Evolutionary conservation across 2,888 invertebrate species (phyloP).

Genomic region (Aricia artaxerxes): DNA sequence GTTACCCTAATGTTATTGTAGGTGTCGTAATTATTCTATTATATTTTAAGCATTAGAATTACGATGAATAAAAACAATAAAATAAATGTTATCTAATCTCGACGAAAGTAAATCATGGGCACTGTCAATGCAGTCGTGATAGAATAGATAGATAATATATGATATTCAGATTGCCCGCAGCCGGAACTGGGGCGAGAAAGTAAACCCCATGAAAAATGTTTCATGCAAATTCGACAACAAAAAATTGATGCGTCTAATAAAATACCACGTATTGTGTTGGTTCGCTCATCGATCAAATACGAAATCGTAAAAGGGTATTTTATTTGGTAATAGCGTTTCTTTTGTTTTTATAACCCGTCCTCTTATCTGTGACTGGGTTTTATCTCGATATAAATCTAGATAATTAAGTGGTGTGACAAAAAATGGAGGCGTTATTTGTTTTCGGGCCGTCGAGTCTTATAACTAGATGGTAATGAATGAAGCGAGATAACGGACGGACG

Average conservation of each 20-base stretch:
- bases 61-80: neutral
- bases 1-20: too few species aligned
- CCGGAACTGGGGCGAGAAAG: neutral
- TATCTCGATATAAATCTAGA: conserved; percentile 77
- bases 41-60: neutral
- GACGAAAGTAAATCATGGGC: neutral
- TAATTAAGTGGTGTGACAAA: conserved; percentile 80
- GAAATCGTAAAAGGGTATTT: conserved; percentile 46
- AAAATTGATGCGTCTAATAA: conserved; percentile 33
- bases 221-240: conserved; percentile 31
- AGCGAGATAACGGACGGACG: conserved; percentile 71
- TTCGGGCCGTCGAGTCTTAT: conserved; percentile 76
- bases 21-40: too few species aligned
- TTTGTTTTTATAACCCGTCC: conserved; percentile 46
- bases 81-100: conserved; percentile 5
- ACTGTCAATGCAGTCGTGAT: neutral
- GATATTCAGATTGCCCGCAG: neutral
- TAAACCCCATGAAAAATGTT: conserved; percentile 21
- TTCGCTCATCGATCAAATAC: conserved; percentile 47
- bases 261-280: conserved; percentile 41
- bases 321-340: conserved; percentile 44
- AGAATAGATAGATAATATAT: neutral
- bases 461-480: conserved; percentile 80
- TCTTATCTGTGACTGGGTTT: conserved; percentile 58
- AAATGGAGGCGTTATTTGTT: conserved; percentile 77